These are phyloP conservation scores for Tortrix viridana DNA, from an alignment of 2,888 invertebrate genomes.

Conservation along the genomic window DNA sequence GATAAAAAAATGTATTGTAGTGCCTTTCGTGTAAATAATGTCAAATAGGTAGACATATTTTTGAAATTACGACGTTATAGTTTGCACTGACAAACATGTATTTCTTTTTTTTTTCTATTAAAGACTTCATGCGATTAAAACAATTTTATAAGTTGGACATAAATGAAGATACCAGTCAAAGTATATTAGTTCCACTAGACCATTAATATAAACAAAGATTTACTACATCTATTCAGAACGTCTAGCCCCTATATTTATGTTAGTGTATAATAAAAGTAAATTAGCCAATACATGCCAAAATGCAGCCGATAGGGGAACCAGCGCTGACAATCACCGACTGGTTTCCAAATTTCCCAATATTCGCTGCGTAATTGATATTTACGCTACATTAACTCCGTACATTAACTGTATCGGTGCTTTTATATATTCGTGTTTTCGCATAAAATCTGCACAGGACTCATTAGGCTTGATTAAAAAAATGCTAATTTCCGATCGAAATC, in stretches of 20 bases:
- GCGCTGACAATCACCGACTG: constrained; percentile 61
- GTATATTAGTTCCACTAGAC: neutral
- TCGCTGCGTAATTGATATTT: constrained; percentile 78
- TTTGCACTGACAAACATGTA: too few species aligned
- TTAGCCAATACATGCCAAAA: constrained; percentile 71
- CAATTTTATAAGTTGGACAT: neutral
- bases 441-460: constrained; percentile 3
- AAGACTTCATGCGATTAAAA: too few species aligned
- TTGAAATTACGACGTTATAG: too few species aligned
- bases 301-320: constrained; percentile 57
- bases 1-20: too few species aligned
- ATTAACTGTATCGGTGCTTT: constrained; percentile 57
- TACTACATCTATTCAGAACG: constrained; percentile 53
- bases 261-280: constrained; percentile 74
- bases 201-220: constrained; percentile 54
- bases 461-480: constrained; percentile 24
- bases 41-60: too few species aligned
- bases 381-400: constrained; percentile 67
- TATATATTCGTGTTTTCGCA: constrained; percentile 37
- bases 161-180: neutral
- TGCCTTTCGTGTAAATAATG: too few species aligned
- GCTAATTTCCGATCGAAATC: neutral
- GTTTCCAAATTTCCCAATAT: constrained; percentile 67
- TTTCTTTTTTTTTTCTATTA: too few species aligned
- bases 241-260: constrained; percentile 59